Evolutionary conservation across 1,140 invertebrate genomes (phyloP).

Genomic region (Chironomus tepperi): DNA sequence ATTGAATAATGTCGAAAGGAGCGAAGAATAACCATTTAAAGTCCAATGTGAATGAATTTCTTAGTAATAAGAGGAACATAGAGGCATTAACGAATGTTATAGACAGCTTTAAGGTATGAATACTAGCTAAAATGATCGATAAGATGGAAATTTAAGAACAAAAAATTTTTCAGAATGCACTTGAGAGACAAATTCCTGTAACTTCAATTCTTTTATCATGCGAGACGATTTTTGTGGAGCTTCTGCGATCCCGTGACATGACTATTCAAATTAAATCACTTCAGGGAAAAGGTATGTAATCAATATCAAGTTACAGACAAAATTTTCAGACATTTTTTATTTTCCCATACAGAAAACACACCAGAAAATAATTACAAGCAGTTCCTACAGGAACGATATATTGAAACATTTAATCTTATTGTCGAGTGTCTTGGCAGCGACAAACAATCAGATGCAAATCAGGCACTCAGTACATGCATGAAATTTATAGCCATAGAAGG

Average conservation of each 20-base stretch:
- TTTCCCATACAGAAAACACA: slow-evolving; percentile 39
- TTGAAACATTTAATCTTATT: slow-evolving; percentile 47
- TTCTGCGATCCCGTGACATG: slow-evolving; percentile 54
- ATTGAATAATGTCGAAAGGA: background rate
- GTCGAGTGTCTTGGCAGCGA: slow-evolving; percentile 45
- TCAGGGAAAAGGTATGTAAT: slow-evolving; percentile 32
- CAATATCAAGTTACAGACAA: slow-evolving; percentile 25
- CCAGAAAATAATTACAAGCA: slow-evolving; percentile 49
- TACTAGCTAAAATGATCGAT: background rate
- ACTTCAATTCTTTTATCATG: slow-evolving; percentile 50
- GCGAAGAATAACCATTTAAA: slow-evolving; percentile 41
- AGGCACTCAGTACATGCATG: slow-evolving; percentile 56
- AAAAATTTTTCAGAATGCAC: slow-evolving; percentile 42
- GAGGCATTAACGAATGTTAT: slow-evolving; percentile 55
- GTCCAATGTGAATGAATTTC: slow-evolving; percentile 55
- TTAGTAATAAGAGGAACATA: slow-evolving; percentile 50
- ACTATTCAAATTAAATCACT: slow-evolving; percentile 47
- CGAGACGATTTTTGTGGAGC: slow-evolving; percentile 57
- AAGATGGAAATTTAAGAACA: slow-evolving; percentile 26
- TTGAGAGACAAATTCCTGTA: slow-evolving; percentile 40
- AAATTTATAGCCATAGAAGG: slow-evolving; percentile 56
- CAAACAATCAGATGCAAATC: slow-evolving; percentile 44
- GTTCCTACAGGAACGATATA: slow-evolving; percentile 53
- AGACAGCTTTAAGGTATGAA: slow-evolving; percentile 51
- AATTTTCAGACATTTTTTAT: background rate